phyloP scores from a whole-genome alignment of 2,113 vertebrate genomes.

The Formicarius rufipectus region DNA sequence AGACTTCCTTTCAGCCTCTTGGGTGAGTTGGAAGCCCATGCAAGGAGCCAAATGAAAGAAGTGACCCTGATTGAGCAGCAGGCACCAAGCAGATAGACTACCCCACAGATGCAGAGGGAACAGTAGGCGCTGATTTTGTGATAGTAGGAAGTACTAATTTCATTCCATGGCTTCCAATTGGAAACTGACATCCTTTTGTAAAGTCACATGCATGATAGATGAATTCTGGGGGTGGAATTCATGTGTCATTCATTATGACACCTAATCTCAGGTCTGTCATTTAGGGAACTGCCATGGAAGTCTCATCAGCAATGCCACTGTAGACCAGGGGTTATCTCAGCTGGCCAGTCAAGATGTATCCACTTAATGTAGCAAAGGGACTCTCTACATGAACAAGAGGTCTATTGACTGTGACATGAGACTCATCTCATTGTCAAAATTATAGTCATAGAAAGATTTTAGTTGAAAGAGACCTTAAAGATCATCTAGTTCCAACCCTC shows the following conservation, averaged over 20 bases:
- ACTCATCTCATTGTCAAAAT: background rate
- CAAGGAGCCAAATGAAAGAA: background rate
- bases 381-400: background rate
- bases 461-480: background rate
- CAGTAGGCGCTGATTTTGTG: background rate
- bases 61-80: rapidly evolving
- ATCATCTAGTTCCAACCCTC: background rate
- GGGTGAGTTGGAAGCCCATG: rapidly evolving
- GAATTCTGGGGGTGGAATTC: background rate
- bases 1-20: background rate
- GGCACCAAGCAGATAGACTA: background rate
- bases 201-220: background rate
- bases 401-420: background rate
- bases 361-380: background rate
- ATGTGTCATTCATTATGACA: background rate
- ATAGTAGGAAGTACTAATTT: background rate
- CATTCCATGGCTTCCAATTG: background rate
- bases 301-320: background rate
- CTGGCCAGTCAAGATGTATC: background rate
- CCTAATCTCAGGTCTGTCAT: background rate
- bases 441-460: background rate
- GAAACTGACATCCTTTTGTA: background rate
- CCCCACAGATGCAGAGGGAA: background rate
- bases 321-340: background rate
- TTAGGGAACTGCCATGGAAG: background rate